phyloP scores from a whole-genome alignment of 2,888 invertebrate genomes.

The Fabriciana adippe region DNA sequence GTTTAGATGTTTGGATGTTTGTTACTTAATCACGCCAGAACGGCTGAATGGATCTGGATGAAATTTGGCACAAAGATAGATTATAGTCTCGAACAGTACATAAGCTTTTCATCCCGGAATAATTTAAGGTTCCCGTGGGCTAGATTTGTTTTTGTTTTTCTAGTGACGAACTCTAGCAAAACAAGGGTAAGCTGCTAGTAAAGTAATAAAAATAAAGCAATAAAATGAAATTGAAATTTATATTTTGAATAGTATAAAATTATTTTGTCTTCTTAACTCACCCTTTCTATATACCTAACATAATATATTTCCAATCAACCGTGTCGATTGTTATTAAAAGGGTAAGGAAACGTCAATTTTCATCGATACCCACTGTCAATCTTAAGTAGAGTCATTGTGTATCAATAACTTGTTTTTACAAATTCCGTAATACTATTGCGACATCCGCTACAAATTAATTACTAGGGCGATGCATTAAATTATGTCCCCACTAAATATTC shows the following conservation, averaged over 20 bases:
- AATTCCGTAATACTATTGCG: slow-evolving; percentile 2
- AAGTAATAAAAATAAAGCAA: no score
- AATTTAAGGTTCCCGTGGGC: no score
- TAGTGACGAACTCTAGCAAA: no score
- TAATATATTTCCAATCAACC: slow-evolving; percentile 46
- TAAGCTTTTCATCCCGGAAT: no score
- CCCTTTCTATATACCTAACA: not conserved
- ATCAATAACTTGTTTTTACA: slow-evolving; percentile 3
- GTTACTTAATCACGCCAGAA: no score
- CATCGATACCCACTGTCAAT: slow-evolving; percentile 43
- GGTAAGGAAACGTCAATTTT: slow-evolving; percentile 65
- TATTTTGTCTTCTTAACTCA: not conserved
- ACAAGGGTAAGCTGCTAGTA: no score
- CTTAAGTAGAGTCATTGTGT: slow-evolving; percentile 32
- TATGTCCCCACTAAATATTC: slow-evolving; percentile 21
- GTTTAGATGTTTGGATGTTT: no score
- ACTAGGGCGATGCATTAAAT: slow-evolving; percentile 19
- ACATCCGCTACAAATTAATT: slow-evolving; percentile 15
- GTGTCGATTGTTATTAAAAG: slow-evolving; percentile 58
- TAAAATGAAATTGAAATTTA: no score
- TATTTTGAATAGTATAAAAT: not conserved
- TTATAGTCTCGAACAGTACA: no score
- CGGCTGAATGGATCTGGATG: no score
- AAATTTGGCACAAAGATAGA: no score
- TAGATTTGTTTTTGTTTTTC: no score